These are phyloP conservation scores for Heliconius hortense DNA, from an alignment of 2,888 invertebrate genomes.

Conservation along the genomic window DNA sequence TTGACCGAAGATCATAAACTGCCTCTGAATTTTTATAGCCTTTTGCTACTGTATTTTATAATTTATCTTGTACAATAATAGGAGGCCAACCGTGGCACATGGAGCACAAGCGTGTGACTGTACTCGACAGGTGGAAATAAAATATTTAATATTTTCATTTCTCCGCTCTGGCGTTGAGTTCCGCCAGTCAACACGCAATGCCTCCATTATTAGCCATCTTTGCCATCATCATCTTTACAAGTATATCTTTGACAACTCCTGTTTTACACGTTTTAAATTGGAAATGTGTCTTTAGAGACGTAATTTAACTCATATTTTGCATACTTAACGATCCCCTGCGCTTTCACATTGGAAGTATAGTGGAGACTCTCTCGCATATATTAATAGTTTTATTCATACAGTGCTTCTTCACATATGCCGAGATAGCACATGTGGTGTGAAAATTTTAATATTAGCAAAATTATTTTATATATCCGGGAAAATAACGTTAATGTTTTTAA, in stretches of 20 bases:
- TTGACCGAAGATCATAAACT: conserved; percentile 34
- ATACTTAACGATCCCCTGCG: conserved; percentile 31
- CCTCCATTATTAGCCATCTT: not conserved
- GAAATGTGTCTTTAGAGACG: conserved; percentile 13
- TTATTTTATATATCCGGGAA: conserved; percentile 1
- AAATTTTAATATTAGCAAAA: conserved; percentile 28
- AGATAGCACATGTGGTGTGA: conserved; percentile 28
- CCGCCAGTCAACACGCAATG: no score
- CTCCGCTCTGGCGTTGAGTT: no score
- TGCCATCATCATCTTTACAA: not conserved
- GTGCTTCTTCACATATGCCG: conserved; percentile 27
- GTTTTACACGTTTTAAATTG: conserved; percentile 4
- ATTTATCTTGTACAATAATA: no score
- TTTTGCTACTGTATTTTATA: not conserved
- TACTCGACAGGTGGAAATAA: no score
- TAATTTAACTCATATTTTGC: conserved; percentile 32
- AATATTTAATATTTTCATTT: no score
- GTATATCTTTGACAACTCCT: not conserved
- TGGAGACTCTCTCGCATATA: conserved; percentile 34
- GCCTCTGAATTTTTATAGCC: conserved; percentile 24
- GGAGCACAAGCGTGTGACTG: no score
- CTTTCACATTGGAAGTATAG: conserved; percentile 33
- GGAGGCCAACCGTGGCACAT: no score
- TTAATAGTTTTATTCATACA: conserved; percentile 38
- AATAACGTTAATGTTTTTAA: conserved; percentile 15